Evolutionary conservation across 2,113 vertebrate genomes (phyloP), one percentile per base, ranked within the genome.

Genomic region (Anarrhichthys ocellatus): DNA sequence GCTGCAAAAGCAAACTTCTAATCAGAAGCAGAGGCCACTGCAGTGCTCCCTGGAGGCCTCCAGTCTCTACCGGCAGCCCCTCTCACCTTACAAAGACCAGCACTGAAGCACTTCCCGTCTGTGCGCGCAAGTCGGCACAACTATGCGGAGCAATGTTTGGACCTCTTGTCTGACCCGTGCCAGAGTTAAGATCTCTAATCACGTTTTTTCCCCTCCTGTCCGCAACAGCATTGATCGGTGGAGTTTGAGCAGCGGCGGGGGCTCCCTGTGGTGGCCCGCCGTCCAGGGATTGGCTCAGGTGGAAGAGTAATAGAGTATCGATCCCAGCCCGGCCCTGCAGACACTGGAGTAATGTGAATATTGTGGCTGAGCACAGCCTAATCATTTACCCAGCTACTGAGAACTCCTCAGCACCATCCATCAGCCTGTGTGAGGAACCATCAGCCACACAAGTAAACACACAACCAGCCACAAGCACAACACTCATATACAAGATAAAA

Each of bases 221-320:
- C 7, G 32, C 83, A 84, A 40, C 69, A 48, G 64, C 84, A 91
- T 89, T 80, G 87, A 89, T 86, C 59, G 59, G 42, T 61, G 66
- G 77, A 85, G 77, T 83, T 69, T 69, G 78, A 85, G 85, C 77
- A n/a, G 81, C 2, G 3, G 80, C 7, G 22, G 14, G 68, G 73
- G 78, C 81, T 87, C 85, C 84, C 81, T 74, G 83, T 63, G 89
- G 89, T 78, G 69, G 82, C 80, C 81, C 2, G 79, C 24, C 29
- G 17, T 65, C 66, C 68, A 50, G 73, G 67, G 86, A 84, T 8
- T 44, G 86, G 78, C 83, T 85, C 78, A 80, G 85, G 73, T 70
- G 52, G 81, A 79, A 76, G 88, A 90, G 87, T 91, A 92, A 93
- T 90, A 87, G 85, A 85, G 80, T 90, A 94, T 94, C 15, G 93